Evolutionary conservation across 92 coral and sea anemone species (phyloP).

Genomic region (Umimayanthus chanpuru): DNA sequence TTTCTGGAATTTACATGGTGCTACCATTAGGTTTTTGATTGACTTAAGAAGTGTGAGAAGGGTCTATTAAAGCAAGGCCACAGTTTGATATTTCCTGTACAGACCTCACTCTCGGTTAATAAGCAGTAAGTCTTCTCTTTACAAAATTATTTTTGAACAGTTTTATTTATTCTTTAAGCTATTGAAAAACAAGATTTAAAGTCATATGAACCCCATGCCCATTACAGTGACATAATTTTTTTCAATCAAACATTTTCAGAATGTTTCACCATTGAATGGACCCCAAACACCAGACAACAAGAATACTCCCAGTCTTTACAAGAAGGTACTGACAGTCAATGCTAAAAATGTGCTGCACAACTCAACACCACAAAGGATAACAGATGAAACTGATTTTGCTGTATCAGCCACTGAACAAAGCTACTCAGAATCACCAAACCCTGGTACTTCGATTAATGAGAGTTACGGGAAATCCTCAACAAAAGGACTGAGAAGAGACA

Average conservation of each 20-base stretch:
- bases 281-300: constrained; percentile 28
- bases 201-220: background rate
- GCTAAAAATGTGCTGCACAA: constrained; percentile 6
- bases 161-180: too few relatives aligned
- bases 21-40: too few relatives aligned
- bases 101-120: too few relatives aligned
- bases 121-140: too few relatives aligned
- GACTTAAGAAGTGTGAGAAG: too few relatives aligned
- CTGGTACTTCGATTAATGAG: background rate
- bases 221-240: background rate
- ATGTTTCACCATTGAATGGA: background rate
- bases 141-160: too few relatives aligned
- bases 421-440: background rate
- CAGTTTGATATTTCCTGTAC: too few relatives aligned
- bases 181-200: too few relatives aligned
- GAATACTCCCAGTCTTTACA: constrained; percentile 28
- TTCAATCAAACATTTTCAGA: constrained; percentile 5
- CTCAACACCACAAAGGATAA: background rate
- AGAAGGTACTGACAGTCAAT: constrained; percentile 27
- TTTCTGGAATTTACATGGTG: too few relatives aligned
- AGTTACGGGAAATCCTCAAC: background rate
- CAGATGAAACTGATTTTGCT: background rate
- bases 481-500: constrained; percentile 31
- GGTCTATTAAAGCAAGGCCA: too few relatives aligned
- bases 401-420: background rate